phyloP scores from a whole-genome alignment of 2,888 invertebrate species.

The Lasius platythorax region DNA sequence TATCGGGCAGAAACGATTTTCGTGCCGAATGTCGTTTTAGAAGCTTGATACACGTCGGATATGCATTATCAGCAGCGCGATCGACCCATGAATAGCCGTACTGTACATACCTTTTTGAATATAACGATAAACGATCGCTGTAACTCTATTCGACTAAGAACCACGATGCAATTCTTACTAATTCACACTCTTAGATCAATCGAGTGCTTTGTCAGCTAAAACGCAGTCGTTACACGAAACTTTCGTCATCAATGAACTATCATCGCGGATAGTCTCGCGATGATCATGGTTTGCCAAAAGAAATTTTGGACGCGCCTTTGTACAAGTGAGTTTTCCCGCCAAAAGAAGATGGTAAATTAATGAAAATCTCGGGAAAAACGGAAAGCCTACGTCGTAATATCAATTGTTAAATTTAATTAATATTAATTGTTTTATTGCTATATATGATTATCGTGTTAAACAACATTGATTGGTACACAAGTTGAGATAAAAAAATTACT shows the following conservation, averaged over 20 bases:
- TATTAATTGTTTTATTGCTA: background rate
- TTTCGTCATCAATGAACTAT: conserved; percentile 13
- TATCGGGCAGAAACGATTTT: background rate
- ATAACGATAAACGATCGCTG: conserved; percentile 53
- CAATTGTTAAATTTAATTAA: background rate
- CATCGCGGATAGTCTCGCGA: background rate
- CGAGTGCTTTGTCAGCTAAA: conserved; percentile 39
- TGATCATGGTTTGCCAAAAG: conserved; percentile 22
- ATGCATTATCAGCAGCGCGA: conserved; percentile 36
- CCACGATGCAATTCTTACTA: conserved; percentile 46
- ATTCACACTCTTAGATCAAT: conserved; percentile 40
- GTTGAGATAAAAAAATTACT: background rate
- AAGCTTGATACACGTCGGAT: conserved; percentile 17
- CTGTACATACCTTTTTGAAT: conserved; percentile 64
- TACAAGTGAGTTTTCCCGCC: background rate
- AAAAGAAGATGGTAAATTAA: background rate
- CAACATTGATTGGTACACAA: background rate
- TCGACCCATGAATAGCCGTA: conserved; percentile 30
- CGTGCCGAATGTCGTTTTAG: background rate
- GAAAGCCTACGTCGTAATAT: background rate
- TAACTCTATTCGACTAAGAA: conserved; percentile 53
- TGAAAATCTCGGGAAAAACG: background rate
- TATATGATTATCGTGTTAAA: background rate
- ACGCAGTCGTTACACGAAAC: conserved; percentile 31
- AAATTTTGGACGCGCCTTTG: background rate